Conservation (phyloP, 2,888 invertebrate species). For the Papilio elwesi region DNA sequence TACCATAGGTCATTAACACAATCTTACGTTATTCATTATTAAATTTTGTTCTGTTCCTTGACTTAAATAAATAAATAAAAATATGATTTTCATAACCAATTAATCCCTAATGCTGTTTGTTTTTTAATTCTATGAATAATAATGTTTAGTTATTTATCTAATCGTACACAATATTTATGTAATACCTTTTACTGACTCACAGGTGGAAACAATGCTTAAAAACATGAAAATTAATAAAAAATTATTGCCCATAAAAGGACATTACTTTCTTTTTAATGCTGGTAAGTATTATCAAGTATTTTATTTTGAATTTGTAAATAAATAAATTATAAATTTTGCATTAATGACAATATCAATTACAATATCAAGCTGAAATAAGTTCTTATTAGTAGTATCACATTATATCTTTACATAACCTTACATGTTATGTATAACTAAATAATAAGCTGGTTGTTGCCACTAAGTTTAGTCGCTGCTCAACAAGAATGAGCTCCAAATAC, state of each 20-base stretch:
- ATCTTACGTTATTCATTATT: background rate
- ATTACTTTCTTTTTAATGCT: constrained; percentile 94
- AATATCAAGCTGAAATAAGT: no score
- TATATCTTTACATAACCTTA: no score
- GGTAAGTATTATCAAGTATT: constrained; percentile 80
- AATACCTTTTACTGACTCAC: constrained; percentile 18
- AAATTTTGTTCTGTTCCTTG: no score
- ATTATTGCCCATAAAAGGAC: constrained; percentile 93
- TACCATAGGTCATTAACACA: background rate
- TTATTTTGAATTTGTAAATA: no score
- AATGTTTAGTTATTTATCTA: background rate
- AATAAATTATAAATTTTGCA: no score
- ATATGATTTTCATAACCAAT: background rate
- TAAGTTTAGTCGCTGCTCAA: no score
- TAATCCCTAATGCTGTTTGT: background rate
- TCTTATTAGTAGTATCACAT: no score
- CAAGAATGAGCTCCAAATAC: no score
- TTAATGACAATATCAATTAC: no score
- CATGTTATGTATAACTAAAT: no score
- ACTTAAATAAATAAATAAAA: no score
- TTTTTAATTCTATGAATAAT: background rate
- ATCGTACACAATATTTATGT: background rate
- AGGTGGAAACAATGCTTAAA: constrained; percentile 52
- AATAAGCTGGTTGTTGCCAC: no score
- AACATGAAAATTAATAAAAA: constrained; percentile 87